Percentiles rank a stretch among this genome's conserved stretches.
Conservation (phyloP, 2,113 vertebrate genomes). For the Anguilla rostrata region DNA sequence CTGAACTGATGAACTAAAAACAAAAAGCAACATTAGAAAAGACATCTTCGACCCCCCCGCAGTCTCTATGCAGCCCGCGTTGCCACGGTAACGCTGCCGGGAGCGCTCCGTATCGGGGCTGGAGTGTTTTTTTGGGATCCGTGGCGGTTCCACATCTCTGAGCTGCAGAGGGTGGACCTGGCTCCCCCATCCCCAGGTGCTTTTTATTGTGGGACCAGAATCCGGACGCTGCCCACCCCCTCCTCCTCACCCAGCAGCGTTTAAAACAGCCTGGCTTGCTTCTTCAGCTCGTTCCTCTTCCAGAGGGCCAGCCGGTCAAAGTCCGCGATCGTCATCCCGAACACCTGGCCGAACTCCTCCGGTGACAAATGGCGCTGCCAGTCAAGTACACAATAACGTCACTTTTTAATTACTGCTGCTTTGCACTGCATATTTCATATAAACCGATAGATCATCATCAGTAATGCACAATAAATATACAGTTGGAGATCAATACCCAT, state of each 20-base stretch:
- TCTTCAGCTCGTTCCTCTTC: slow-evolving; percentile 97
- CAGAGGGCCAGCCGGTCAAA: slow-evolving; percentile 91
- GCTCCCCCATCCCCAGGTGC: neutral
- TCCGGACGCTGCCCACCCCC: too few relatives aligned
- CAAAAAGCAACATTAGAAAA: neutral
- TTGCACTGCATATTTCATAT: neutral
- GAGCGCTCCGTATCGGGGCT: neutral
- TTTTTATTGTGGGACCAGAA: neutral
- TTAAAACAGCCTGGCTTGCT: slow-evolving; percentile 92
- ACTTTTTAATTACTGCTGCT: neutral
- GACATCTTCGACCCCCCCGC: neutral
- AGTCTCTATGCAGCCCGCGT: neutral
- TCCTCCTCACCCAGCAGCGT: neutral
- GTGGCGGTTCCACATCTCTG: neutral
- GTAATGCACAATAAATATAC: neutral
- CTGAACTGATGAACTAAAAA: neutral
- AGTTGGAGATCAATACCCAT: too few relatives aligned
- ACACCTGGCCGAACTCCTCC: slow-evolving; percentile 92
- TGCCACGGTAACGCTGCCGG: neutral
- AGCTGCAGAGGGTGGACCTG: neutral
- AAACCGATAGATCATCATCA: neutral
- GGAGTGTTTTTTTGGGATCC: neutral
- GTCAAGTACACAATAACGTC: neutral
- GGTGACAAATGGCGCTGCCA: slow-evolving; percentile 90
- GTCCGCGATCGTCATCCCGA: slow-evolving; percentile 89